Base-by-base conservation (phyloP, 2,888 invertebrate genomes). In the Nowickia ferox region DNA sequence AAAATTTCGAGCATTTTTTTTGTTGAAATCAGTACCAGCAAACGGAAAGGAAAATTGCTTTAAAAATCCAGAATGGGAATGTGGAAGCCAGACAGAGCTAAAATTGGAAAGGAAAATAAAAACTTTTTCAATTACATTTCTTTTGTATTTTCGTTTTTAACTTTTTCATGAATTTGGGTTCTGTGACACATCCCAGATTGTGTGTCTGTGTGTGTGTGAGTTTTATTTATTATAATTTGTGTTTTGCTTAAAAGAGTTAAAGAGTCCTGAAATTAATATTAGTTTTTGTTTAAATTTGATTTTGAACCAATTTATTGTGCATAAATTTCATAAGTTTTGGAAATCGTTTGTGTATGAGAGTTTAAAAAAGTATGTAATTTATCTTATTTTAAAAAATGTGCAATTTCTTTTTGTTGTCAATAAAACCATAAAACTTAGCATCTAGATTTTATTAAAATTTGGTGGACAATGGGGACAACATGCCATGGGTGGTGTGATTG, bases 381-480 rank as follows among this genome's bases (percentile, higher is more conserved):
- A 75, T 65, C 38, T 19, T 69, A 66, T 51, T 77, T 65, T 55
- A 38, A 55, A 75, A 78, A 30, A 75, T 8, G 9, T 77, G 42
- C 46, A 79, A 85, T 82, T 48, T 61, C 46, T 66, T 71, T 79
- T 86, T 75, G 57, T 79, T 86, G n/a, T 79, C 79, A 83, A 79
- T 79, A 74, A 83, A 79, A 46, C 1, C 19, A 15, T 42, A 17
- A 11, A 75, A 75, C 15, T 75, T 68, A 55, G 17, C 40, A 48
- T 42, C 75, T 81, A 81, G 11, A 46, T 84, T 63, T 72, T 74
- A 59, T 68, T 83, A 76, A 86, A 86, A 68, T 22, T 72, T 55
- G 72, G 57, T 68, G 87, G 87, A 83, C 94, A 94, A 71, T 91
- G 91, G 66, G 93, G 92, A 88, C 94, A 94, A 86, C 94, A 94